These are phyloP conservation scores for Notodonta dromedarius DNA, from an alignment of 2,888 invertebrate genomes.

Conservation along the genomic window DNA sequence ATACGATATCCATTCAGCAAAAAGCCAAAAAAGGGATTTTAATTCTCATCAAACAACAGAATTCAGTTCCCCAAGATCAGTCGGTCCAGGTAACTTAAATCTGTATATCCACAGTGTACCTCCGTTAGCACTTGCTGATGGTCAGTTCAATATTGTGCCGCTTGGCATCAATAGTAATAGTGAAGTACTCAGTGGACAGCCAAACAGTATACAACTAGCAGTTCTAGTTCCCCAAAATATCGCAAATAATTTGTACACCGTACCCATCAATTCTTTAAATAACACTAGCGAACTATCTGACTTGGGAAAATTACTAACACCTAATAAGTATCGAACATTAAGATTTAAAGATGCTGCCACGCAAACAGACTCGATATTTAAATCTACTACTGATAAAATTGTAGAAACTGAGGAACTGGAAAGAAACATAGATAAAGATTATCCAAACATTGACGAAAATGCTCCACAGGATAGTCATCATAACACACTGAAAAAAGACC, in stretches of 20 bases:
- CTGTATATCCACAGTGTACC: conserved; percentile 76
- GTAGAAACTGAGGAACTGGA: conserved; percentile 66
- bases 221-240: conserved; percentile 83
- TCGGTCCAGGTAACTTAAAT: conserved; percentile 70
- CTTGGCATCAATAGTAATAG: conserved; percentile 69
- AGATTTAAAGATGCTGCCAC: conserved; percentile 86
- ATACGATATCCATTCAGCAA: conserved; percentile 72
- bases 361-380: conserved; percentile 85
- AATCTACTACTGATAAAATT: conserved; percentile 58
- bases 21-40: conserved; percentile 68
- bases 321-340: conserved; percentile 76
- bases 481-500: conserved; percentile 78
- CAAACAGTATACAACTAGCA: conserved; percentile 84
- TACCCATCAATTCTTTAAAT: conserved; percentile 71
- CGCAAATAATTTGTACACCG: conserved; percentile 71
- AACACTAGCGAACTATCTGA: conserved; percentile 63
- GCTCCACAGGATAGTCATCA: conserved; percentile 79
- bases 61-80: conserved; percentile 74
- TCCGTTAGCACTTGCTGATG: conserved; percentile 69
- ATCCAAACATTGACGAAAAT: conserved; percentile 78
- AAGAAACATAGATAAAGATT: conserved; percentile 80
- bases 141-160: conserved; percentile 76
- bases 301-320: conserved; percentile 69
- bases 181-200: conserved; percentile 68
- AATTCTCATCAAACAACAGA: conserved; percentile 71